Conservation (phyloP, 1,140 invertebrate genomes). For the Cydia amplana region DNA sequence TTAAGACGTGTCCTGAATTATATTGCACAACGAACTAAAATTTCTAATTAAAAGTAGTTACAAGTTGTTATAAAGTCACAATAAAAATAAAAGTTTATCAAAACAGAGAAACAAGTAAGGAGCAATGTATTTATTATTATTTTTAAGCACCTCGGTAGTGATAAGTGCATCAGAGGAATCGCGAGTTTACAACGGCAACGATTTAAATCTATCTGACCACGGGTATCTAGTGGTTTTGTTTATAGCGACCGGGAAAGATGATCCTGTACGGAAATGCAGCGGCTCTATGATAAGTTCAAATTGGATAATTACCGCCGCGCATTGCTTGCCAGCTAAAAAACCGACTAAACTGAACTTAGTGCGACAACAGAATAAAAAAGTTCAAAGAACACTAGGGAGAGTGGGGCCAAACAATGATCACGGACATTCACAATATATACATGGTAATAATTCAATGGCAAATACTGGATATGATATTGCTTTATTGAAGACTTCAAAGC, state of each 20-base stretch:
- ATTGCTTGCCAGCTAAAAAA: constrained; percentile 34
- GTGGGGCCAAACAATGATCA: constrained; percentile 1
- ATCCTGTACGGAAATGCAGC: constrained; percentile 28
- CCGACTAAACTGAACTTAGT: not conserved
- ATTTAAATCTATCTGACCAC: constrained; percentile 25
- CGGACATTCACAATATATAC: constrained; percentile 6
- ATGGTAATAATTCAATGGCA: not conserved
- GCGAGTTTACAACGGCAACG: constrained; percentile 30
- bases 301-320: constrained; percentile 28
- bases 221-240: constrained; percentile 33
- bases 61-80: too few species aligned
- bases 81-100: too few species aligned
- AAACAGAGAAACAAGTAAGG: constrained; percentile 19
- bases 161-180: constrained; percentile 20
- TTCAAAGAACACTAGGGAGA: constrained; percentile 1
- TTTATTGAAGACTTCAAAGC: constrained; percentile 34
- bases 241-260: not conserved
- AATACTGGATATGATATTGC: constrained; percentile 37
- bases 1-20: too few species aligned
- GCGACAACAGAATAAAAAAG: not conserved
- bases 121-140: constrained; percentile 18
- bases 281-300: constrained; percentile 38
- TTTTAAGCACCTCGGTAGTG: not conserved
- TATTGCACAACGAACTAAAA: too few species aligned
- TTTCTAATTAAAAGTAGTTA: too few species aligned